These are phyloP conservation scores for Trogon surrucura DNA, from an alignment of 2,113 vertebrate species.

Conservation along the genomic window DNA sequence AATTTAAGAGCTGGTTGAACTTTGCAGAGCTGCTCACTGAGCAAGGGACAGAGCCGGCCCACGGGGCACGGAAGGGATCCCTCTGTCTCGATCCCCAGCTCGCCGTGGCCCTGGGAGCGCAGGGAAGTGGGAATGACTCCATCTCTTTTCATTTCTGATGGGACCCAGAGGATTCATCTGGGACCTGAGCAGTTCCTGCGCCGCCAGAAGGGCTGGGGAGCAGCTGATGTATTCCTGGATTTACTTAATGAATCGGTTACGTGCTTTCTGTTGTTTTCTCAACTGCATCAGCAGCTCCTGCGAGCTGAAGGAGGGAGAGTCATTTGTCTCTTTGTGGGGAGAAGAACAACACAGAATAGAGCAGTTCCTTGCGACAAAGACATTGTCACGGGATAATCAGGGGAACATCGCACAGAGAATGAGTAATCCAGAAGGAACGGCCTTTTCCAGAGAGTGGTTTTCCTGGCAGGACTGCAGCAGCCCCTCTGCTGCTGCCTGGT, in stretches of 20 bases:
- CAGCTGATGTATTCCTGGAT: not conserved
- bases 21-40: not conserved
- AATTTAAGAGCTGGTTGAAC: not conserved
- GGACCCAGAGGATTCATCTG: not conserved
- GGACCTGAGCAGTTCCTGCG: not conserved
- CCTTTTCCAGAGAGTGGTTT: not conserved
- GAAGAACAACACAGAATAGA: conserved; percentile 54
- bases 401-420: not conserved
- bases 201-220: not conserved
- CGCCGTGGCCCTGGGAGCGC: rapidly evolving
- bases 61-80: rapidly evolving
- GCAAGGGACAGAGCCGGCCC: not conserved
- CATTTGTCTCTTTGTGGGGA: conserved; percentile 51
- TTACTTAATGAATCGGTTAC: conserved; percentile 48
- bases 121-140: rapidly evolving
- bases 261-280: conserved; percentile 44
- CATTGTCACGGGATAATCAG: conserved; percentile 22
- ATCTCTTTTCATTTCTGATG: not conserved
- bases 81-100: not conserved
- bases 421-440: not conserved
- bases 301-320: conserved; percentile 18
- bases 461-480: not conserved
- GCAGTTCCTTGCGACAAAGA: conserved; percentile 35
- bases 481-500: not conserved
- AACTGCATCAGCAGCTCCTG: conserved; percentile 45